These are phyloP conservation scores for Platycheirus albimanus DNA, from an alignment of 2,888 invertebrate species.

Conservation along the genomic window DNA sequence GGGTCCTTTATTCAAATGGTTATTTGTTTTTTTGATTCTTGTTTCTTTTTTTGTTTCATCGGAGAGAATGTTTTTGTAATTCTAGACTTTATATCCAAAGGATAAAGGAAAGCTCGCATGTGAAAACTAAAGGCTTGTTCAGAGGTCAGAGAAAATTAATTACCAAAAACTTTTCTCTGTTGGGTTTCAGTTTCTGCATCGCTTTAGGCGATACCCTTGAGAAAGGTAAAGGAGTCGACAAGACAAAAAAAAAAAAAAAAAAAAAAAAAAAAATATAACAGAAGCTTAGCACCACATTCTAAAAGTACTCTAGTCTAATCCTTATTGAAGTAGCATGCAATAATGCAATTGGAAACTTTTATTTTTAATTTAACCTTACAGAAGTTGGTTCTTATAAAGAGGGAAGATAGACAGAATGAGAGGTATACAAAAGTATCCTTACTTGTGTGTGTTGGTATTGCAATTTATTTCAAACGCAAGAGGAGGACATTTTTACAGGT, in stretches of 20 bases:
- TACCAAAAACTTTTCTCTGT: conserved; percentile 49
- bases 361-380: conserved; percentile 18
- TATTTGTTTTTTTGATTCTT: conserved; percentile 1
- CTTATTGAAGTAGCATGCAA: conserved; percentile 49
- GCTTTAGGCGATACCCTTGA: not conserved
- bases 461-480: not conserved
- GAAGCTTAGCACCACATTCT: conserved; percentile 59
- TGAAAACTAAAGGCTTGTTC: conserved; percentile 39
- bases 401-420: not conserved
- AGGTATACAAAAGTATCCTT: not conserved
- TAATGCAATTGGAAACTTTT: conserved; percentile 66
- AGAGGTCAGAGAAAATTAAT: conserved; percentile 67
- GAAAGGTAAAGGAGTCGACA: not conserved
- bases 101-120: conserved; percentile 16
- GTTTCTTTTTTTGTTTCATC: not conserved
- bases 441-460: not conserved
- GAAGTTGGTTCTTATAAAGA: not conserved
- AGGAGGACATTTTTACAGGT: not conserved
- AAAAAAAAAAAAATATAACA: no score
- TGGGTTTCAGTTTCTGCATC: conserved; percentile 28
- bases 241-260: no score
- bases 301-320: conserved; percentile 56
- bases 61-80: conserved; percentile 27
- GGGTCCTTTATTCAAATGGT: conserved; percentile 48
- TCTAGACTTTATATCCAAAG: conserved; percentile 33